These are phyloP conservation scores for Rhinichthys osculus DNA, from an alignment of 2,797 vertebrate genomes.

Conservation along the genomic window DNA sequence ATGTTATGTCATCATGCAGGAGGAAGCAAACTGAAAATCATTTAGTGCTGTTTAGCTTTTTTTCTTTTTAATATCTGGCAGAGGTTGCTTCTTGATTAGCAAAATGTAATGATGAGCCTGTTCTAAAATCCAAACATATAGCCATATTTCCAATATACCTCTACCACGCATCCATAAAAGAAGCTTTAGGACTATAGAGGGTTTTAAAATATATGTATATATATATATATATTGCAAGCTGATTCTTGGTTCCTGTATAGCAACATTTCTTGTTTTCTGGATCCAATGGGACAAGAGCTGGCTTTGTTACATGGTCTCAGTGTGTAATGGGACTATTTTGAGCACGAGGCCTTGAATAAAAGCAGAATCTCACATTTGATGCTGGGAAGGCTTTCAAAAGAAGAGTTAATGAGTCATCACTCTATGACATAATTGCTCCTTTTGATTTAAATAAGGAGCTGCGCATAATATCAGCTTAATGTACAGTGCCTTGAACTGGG, in stretches of 20 bases:
- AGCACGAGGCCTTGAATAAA: slow-evolving; percentile 63
- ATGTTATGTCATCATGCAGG: background rate
- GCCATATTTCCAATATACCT: slow-evolving; percentile 32
- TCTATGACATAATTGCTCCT: slow-evolving; percentile 81
- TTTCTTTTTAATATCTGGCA: background rate
- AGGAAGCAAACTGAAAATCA: slow-evolving; percentile 9
- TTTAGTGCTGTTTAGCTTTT: background rate
- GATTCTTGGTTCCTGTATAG: slow-evolving; percentile 25
- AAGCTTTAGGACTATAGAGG: slow-evolving; percentile 14
- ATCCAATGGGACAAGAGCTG: slow-evolving; percentile 72
- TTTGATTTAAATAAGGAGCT: slow-evolving; percentile 82
- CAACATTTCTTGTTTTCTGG: slow-evolving; percentile 68
- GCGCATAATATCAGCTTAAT: slow-evolving; percentile 78
- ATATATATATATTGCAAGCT: background rate
- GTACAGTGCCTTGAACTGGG: slow-evolving; percentile 73
- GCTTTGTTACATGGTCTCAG: slow-evolving; percentile 73
- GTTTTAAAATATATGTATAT: no score
- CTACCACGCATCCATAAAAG: slow-evolving; percentile 7
- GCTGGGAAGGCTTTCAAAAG: slow-evolving; percentile 72
- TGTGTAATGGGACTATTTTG: slow-evolving; percentile 71
- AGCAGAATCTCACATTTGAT: slow-evolving; percentile 73
- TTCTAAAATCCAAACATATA: slow-evolving; percentile 38
- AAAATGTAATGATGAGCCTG: slow-evolving; percentile 24
- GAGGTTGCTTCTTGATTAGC: slow-evolving; percentile 29
- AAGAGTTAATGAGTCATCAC: slow-evolving; percentile 77